Evolutionary conservation across 2,888 invertebrate genomes (phyloP), one percentile per base, ranked within the genome.

Genomic region (Euplagia quadripunctaria): DNA sequence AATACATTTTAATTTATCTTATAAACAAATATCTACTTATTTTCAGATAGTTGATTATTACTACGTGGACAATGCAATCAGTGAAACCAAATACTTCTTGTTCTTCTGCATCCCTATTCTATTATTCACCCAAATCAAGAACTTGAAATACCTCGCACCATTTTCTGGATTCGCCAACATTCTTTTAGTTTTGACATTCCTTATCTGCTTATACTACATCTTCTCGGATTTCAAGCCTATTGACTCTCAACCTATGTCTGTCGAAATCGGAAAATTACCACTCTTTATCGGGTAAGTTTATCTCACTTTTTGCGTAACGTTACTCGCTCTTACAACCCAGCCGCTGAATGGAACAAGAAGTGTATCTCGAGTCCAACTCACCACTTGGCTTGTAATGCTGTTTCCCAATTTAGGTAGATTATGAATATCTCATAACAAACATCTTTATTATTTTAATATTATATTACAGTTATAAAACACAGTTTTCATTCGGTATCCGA

Each of bases 81-180:
- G 79, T 41, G 84, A 85, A n/a, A 86, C 86, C 0, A 89, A 91
- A 85, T 96, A 95, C 82, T 96, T 91, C 80, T 86, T 93, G 1
- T 94, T 95, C 84, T 93, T 95, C 78, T 78, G 94, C 55, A 86
- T 93, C 0, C 96, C 96, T 0, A 89, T 96, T 12, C 84, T 96
- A 0, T 49, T 92, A 64, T 94, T 96, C 79, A 95, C 95, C 1
- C 96, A 96, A 83, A 97, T 98, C 79, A 96, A 98, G 81, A 97
- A 98, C 85, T 96, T 99, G 0, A 98, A 97, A 88, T 97, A 97
- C 86, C 93, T 99, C 76, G 98, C 99, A 2, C 98, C 99, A 0
- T 98, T 99, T 90, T 99, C 99, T 0, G 97, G 98, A 74, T 93
- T 98, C 66, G 99, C 99, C 63, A 99, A 99, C 88, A 77, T 98